Evolutionary conservation across 2,888 invertebrate species (phyloP), one percentile per base, ranked within the genome.

Genomic region (Coecobrya sp.): DNA sequence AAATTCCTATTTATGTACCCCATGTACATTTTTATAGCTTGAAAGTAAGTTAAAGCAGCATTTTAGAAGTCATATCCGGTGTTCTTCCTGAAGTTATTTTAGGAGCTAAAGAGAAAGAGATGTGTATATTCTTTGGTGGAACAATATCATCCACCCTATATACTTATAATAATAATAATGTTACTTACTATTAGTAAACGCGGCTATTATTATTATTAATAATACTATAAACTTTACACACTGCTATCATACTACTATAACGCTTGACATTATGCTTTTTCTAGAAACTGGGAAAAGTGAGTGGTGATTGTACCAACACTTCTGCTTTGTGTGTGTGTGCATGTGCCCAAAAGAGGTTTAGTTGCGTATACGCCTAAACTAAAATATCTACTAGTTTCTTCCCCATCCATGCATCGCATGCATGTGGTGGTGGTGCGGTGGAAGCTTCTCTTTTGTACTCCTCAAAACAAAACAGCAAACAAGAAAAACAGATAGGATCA

Each of bases 401-500:
- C 22, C 27, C 45, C 13, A 22, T 25, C 27, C 13, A 16, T 30
- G 8, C 27, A n/a, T 68, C 65, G 4, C 3, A 30, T 27, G 68
- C 19, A n/a, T n/a, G n/a, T n/a, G n/a, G n/a, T n/a, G n/a, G n/a
- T n/a, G n/a, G n/a, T n/a, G n/a, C n/a, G n/a, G n/a, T n/a, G 30
- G 27, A 1, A 45, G 49, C 45, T 27, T 55, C 81, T 25, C 36
- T 30, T 81, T 55, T 81, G 81, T 30, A 81, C n/a, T 30, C 16
- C 13, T 30, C 27, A 55, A 55, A 81, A 30, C 30, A 81, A 81
- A 55, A 55, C 81, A 52, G 79, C 13, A 79, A 79, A 79, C 79
- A 52, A 16, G 25, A 27, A 79, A 55, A 76, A 76, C 76, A 81
- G 81, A 81, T 81, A 55, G 30, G 81, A 55, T 81, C 55, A 81